Evolutionary conservation across 1,140 invertebrate genomes (phyloP).

Genomic region (Brachionus rotundiformis): DNA sequence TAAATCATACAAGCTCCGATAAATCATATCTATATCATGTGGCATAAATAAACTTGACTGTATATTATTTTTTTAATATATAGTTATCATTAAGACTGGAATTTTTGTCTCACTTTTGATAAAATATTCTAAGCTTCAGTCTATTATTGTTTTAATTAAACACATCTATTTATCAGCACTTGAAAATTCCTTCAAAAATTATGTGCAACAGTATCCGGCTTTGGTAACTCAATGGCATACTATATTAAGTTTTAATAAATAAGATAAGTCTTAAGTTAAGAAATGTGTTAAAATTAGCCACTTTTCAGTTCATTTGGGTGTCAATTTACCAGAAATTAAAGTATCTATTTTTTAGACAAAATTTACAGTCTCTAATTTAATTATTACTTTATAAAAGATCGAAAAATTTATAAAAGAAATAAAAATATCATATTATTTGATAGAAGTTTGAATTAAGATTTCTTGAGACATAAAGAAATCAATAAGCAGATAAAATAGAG

Average conservation of each 20-base stretch:
- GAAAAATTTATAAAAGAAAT: no score
- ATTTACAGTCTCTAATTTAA: no score
- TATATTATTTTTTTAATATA: background rate
- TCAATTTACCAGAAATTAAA: no score
- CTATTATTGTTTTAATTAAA: background rate
- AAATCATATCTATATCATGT: background rate
- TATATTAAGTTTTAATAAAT: background rate
- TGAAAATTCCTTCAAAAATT: background rate
- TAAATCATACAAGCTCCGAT: no score
- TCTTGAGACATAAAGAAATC: background rate
- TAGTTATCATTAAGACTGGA: background rate
- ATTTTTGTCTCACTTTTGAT: background rate
- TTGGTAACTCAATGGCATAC: background rate
- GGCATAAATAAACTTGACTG: background rate
- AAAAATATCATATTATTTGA: no score
- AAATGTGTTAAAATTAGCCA: background rate
- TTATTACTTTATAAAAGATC: no score
- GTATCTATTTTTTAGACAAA: no score
- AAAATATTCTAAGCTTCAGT: background rate
- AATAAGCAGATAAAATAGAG: no score
- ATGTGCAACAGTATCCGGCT: background rate
- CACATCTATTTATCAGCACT: background rate
- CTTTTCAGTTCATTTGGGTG: no score
- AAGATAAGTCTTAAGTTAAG: background rate
- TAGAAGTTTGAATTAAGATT: background rate